Evolutionary conservation across 2,888 invertebrate genomes (phyloP).

Genomic region (Philaethria dido): DNA sequence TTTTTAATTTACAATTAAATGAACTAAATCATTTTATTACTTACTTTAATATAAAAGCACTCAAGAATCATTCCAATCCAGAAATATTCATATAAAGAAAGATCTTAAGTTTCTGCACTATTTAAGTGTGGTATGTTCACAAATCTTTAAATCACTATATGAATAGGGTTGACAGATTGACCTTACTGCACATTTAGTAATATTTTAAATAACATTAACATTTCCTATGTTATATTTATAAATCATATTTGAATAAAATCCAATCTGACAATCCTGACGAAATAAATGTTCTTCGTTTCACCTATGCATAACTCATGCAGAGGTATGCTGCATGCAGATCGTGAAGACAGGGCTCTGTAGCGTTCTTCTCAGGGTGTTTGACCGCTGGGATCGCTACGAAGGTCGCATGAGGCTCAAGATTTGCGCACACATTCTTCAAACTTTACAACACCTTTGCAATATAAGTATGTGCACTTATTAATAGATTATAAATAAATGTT

Average conservation of each 20-base stretch:
- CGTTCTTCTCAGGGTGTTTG: slow-evolving; percentile 84
- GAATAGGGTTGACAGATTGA: slow-evolving; percentile 7
- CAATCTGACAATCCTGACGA: slow-evolving; percentile 17
- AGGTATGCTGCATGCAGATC: slow-evolving; percentile 86
- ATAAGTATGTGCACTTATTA: slow-evolving; percentile 78
- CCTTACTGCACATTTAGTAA: neutral
- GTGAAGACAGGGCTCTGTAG: slow-evolving; percentile 84
- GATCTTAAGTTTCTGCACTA: neutral
- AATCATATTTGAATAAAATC: neutral
- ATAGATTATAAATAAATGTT: neutral
- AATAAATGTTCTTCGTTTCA: slow-evolving; percentile 49
- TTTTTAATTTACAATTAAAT: neutral
- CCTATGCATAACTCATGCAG: slow-evolving; percentile 80
- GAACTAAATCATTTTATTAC: neutral
- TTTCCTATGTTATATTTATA: neutral
- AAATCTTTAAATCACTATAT: neutral
- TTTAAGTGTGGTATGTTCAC: slow-evolving; percentile 1
- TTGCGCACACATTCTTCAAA: slow-evolving; percentile 83
- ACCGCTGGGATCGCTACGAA: slow-evolving; percentile 86
- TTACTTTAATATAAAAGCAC: neutral
- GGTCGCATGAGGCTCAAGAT: slow-evolving; percentile 85
- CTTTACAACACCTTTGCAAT: slow-evolving; percentile 84
- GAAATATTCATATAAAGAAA: neutral
- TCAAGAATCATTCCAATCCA: neutral
- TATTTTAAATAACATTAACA: neutral